These are phyloP conservation scores for Panopea generosa DNA, from an alignment of 2,888 invertebrate genomes.

Conservation along the genomic window DNA sequence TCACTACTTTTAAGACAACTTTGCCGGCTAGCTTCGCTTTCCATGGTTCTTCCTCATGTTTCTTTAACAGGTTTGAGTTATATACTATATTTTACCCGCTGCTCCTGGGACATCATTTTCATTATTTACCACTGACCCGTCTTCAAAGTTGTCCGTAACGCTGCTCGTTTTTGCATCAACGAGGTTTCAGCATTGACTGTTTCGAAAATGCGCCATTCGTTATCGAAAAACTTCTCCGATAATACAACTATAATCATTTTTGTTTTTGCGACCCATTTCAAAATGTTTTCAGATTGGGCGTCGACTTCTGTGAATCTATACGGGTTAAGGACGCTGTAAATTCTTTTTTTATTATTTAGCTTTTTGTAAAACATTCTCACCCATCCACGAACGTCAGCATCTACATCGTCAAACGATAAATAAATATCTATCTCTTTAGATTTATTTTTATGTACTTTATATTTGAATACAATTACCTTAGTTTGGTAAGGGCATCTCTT, in stretches of 20 bases:
- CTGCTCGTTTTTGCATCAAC: constrained; percentile 14
- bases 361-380: constrained; percentile 50
- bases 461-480: constrained; percentile 61
- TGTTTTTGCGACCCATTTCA: constrained; percentile 47
- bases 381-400: constrained; percentile 58
- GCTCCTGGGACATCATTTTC: constrained; percentile 10
- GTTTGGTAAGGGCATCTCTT: constrained; percentile 67
- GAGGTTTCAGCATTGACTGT: constrained; percentile 53
- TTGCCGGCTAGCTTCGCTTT: constrained; percentile 55
- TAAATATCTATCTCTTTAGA: constrained; percentile 56
- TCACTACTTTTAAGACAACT: constrained; percentile 51
- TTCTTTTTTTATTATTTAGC: constrained; percentile 55
- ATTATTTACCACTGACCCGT: not conserved
- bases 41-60: constrained; percentile 64
- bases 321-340: constrained; percentile 53
- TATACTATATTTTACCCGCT: constrained; percentile 39
- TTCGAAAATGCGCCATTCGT: constrained; percentile 44
- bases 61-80: constrained; percentile 9
- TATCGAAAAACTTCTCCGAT: constrained; percentile 49
- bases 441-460: constrained; percentile 43
- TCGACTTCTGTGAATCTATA: constrained; percentile 45
- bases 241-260: constrained; percentile 58
- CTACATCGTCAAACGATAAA: constrained; percentile 47
- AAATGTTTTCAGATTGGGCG: constrained; percentile 20
- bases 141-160: not conserved